Evolutionary conservation across 2,888 invertebrate species (phyloP).

Genomic region (Oxystoma pomonae): DNA sequence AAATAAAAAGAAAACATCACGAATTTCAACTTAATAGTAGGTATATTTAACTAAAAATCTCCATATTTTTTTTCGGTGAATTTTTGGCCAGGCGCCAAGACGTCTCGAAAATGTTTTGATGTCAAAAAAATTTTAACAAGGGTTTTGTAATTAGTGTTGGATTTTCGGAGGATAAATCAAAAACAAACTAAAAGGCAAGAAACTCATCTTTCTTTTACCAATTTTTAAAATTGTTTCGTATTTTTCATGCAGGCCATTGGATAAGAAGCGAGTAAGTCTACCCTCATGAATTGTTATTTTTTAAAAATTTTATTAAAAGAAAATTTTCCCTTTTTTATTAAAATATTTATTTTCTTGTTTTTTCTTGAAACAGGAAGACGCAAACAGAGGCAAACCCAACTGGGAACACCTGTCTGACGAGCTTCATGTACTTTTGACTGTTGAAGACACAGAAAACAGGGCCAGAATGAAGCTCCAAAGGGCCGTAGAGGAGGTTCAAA

Average conservation of each 20-base stretch:
- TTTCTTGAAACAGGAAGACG: conserved; percentile 80
- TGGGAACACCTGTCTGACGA: conserved; percentile 99
- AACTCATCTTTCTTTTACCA: not conserved
- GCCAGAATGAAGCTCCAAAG: conserved; percentile 91
- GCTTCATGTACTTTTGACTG: conserved; percentile 95
- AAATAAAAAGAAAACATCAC: not conserved
- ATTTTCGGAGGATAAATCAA: not conserved
- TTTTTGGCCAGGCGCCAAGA: not conserved
- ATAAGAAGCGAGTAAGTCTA: too few relatives aligned
- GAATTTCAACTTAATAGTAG: not conserved
- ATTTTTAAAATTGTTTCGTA: too few relatives aligned
- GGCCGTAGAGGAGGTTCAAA: conserved; percentile 97
- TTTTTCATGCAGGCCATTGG: too few relatives aligned
- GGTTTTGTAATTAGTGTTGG: not conserved
- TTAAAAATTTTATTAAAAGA: too few relatives aligned
- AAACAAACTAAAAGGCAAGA: not conserved
- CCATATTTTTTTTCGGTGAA: not conserved
- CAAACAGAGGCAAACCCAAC: conserved; percentile 98
- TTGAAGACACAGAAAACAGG: conserved; percentile 97
- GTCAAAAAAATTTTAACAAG: not conserved
- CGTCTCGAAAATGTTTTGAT: not conserved
- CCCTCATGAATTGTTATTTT: too few relatives aligned
- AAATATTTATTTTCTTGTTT: too few relatives aligned
- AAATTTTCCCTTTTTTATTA: too few relatives aligned
- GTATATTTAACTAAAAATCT: not conserved